Evolutionary conservation across 92 coral and sea anemone genomes (phyloP).

Genomic region (Galaxea fascicularis): DNA sequence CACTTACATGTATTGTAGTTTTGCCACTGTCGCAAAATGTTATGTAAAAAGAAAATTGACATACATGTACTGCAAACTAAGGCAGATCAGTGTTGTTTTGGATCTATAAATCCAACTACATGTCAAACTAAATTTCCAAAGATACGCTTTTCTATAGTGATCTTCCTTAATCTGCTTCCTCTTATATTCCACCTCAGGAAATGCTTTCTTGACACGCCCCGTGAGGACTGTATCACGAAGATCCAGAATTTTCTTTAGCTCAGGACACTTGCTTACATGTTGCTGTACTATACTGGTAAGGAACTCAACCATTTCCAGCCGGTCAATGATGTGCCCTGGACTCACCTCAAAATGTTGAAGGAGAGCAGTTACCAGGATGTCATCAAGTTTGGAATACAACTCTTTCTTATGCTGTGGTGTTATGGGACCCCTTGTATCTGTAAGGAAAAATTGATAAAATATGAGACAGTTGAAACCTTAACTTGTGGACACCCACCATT

Average conservation of each 20-base stretch:
- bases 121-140: conserved; percentile 8
- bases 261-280: conserved; percentile 72
- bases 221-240: conserved; percentile 93
- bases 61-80: no score
- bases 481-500: no score
- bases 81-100: neutral
- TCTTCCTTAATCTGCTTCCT: conserved; percentile 87
- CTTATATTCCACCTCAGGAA: conserved; percentile 93
- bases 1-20: no score
- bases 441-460: neutral
- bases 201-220: conserved; percentile 90
- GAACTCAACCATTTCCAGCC: conserved; percentile 87
- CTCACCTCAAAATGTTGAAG: conserved; percentile 83
- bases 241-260: conserved; percentile 81
- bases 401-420: conserved; percentile 81
- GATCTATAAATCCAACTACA: neutral
- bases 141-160: conserved; percentile 96
- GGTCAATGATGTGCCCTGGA: conserved; percentile 79
- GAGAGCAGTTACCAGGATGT: conserved; percentile 80
- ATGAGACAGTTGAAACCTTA: no score
- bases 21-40: no score
- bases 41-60: no score
- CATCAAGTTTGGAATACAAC: conserved; percentile 83
- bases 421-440: conserved; percentile 60
- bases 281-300: conserved; percentile 72